Base-by-base conservation (phyloP, 1,140 invertebrate genomes). In the Drosophila bocqueti region DNA sequence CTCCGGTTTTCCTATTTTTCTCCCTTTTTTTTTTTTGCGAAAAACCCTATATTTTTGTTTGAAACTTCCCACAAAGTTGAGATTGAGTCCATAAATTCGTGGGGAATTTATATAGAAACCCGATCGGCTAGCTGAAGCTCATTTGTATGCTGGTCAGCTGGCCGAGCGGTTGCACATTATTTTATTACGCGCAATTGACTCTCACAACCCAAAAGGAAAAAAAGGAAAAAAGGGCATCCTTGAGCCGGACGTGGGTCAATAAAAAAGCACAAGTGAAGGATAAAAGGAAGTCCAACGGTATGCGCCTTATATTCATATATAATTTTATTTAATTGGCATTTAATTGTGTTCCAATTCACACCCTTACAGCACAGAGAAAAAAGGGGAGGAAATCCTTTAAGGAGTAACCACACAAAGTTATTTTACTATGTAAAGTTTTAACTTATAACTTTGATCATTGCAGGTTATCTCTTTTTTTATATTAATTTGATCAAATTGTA, bases 151-250 rank as follows among this genome's bases (percentile, higher is more conserved):
- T 52, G 76, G 74, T 75, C 77, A 67, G 77, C 62, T 79, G 66
- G 65, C 54, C 76, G 67, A 78, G 80, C 74, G 84, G 84, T 78
- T 89, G 85, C 77, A 80, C 84, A 81, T 81, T 87, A 89, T 81
- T 89, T 89, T 89, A 89, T 89, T 89, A 89, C 84, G 84, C 77
- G 69, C 84, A 83, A 89, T 89, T 89, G 84, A 89, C 63, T 74
- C 66, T 77, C 58, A 81, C 58, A 64, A 60, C 55, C 64, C 40
- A 58, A 29, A 29, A 5, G 9, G 29, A 31, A 47, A 49, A 26
- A 13, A n/a, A 3, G n/a, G 13, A 18, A 18, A 47, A 62, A 13
- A 40, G 47, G 13, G 8, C n/a, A 67, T 18, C 60, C 61, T 49
- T 67, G 21, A 13, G 60, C 4, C 21, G 43, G 46, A 66, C 72